Conservation (phyloP, 2,797 vertebrate species). For the Leucoraja ocellata region DNA sequence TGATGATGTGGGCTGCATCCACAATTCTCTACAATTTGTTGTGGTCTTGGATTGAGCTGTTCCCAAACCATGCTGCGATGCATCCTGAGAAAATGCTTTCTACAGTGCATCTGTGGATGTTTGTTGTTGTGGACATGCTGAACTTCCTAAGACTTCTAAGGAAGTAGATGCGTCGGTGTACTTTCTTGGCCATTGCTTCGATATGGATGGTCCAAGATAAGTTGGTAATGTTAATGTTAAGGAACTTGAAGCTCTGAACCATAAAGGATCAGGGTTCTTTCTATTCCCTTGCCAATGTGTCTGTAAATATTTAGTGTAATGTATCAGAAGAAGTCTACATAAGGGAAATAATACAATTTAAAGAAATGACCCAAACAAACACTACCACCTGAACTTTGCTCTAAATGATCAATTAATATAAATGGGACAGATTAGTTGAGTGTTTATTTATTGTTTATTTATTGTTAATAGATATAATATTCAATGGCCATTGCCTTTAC, state of each 20-base stretch:
- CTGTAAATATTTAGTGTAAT: neutral
- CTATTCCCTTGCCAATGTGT: neutral
- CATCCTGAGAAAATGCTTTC: no score
- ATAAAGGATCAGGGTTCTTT: neutral
- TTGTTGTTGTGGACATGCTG: no score
- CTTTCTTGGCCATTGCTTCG: no score
- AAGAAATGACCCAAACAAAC: constrained; percentile 5
- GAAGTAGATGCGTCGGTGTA: no score
- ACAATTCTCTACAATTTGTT: no score
- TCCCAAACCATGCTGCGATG: no score
- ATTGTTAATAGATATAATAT: neutral
- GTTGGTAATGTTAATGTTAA: neutral
- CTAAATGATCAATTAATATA: neutral
- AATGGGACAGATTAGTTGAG: neutral
- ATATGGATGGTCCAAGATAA: no score
- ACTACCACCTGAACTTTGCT: neutral
- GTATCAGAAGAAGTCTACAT: neutral
- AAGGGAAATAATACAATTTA: neutral
- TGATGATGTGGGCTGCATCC: no score
- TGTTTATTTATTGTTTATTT: neutral
- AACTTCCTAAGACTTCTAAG: no score
- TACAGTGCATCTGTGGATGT: no score
- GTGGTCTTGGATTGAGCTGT: no score
- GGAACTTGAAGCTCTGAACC: neutral
- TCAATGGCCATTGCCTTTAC: neutral